Base-by-base conservation (phyloP, 1,140 invertebrate species). In the Drosophila oshimai region DNA sequence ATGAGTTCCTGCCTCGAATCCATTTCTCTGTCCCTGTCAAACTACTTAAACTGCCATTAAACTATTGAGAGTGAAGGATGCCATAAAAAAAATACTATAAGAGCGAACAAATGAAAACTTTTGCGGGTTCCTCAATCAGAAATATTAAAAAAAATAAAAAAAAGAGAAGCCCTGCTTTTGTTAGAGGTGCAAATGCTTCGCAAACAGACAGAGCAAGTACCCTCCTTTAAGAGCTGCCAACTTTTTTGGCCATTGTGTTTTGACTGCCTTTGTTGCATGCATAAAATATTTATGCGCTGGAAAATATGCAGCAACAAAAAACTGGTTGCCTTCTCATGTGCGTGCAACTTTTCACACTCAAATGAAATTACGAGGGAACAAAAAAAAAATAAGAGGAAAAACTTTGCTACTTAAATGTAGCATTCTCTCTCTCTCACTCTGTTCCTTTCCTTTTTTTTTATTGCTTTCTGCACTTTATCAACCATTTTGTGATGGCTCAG, bases 1-100 rank as follows among this genome's bases (percentile, higher is more conserved):
- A 64, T 61, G 42, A 24, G 44, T 64, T 65, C 9, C 51, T 26
- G 22, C 20, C 6, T 34, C 29, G 37, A 67, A 67, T 64, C 58
- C 34, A 45, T 51, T 78, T 62, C 64, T 41, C 47, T 34, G 31
- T 28, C 26, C 47, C 64, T 55, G 60, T 70, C 81, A 74, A 89
- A 89, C 78, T 76, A 84, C 88, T 89, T 89, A 89, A 89, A 89
- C 87, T 89, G 81, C 86, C 87, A 89, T 89, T 89, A 89, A 84
- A 89, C 87, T 87, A 87, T 88, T 79, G 72, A 49, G 62, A 73
- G 57, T 26, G 46, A 36, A 39, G 46, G 51, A 65, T 51, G 37
- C 29, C 41, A 55, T 41, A 67, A 71, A 61, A 61, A 26, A 12
- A 49, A 1, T n/a, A n/a, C n/a, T n/a, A n/a, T n/a, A n/a, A 10